Conservation (phyloP, 2,797 vertebrate genomes). For the Chiroxiphia lanceolata region DNA sequence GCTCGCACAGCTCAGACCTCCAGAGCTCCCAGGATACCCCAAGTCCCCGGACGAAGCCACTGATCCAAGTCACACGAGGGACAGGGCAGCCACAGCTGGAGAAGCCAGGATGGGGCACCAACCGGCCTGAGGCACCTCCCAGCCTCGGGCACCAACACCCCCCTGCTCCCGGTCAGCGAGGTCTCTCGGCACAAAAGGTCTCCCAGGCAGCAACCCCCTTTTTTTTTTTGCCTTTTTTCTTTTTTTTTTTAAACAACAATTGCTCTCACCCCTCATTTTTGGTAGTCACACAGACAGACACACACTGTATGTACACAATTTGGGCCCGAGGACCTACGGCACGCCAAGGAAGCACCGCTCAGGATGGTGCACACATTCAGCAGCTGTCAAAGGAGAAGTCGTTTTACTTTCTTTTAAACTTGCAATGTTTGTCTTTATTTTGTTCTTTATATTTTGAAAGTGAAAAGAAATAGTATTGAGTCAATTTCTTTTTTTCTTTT, state of each 20-base stretch:
- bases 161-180: neutral
- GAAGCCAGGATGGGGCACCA: neutral
- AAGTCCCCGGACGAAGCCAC: neutral
- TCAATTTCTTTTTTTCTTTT: constrained; percentile 73
- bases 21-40: neutral
- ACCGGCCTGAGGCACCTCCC: neutral
- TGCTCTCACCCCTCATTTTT: constrained; percentile 13
- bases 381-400: constrained; percentile 77
- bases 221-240: neutral
- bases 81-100: neutral
- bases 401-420: constrained; percentile 78
- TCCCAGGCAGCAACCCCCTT: neutral
- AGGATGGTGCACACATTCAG: constrained; percentile 17
- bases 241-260: neutral
- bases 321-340: neutral
- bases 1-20: neutral
- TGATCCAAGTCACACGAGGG: neutral
- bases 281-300: neutral
- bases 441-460: constrained; percentile 83
- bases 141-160: neutral
- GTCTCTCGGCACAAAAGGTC: neutral
- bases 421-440: constrained; percentile 83
- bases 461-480: constrained; percentile 82
- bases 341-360: neutral
- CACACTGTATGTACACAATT: neutral